Conservation (phyloP, 2,113 vertebrate genomes). For the Corythoichthys haematopterus region DNA sequence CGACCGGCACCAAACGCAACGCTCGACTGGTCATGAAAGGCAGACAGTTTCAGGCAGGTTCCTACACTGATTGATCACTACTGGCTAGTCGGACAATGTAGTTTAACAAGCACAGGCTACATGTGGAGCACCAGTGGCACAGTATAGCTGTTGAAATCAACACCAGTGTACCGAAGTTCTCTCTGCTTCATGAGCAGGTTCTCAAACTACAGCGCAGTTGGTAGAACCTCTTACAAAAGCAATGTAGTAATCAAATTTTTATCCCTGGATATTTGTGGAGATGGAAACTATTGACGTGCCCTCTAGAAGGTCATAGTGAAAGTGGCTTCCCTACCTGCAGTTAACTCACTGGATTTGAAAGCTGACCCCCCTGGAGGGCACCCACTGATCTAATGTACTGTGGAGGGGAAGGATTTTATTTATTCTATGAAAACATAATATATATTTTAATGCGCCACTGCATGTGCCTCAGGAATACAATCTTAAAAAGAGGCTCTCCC, state of each 20-base stretch:
- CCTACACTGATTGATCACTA: background rate
- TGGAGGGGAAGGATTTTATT: slow-evolving; percentile 47
- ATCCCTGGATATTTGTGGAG: slow-evolving; percentile 66
- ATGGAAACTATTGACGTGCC: slow-evolving; percentile 66
- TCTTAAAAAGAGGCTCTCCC: slow-evolving; percentile 53
- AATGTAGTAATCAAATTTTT: slow-evolving; percentile 61
- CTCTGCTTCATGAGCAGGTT: slow-evolving; percentile 14
- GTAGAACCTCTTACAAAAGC: slow-evolving; percentile 63
- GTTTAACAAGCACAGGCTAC: background rate
- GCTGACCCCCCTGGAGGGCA: slow-evolving; percentile 43
- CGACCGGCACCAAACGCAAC: background rate
- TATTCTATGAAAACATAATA: slow-evolving; percentile 60
- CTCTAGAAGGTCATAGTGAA: slow-evolving; percentile 38
- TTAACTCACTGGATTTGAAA: slow-evolving; percentile 36
- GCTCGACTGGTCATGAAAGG: background rate
- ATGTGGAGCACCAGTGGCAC: background rate
- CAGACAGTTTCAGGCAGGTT: background rate
- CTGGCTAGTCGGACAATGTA: background rate
- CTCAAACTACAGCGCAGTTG: slow-evolving; percentile 54
- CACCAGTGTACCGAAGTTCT: background rate
- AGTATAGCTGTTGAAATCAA: background rate
- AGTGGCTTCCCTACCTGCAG: slow-evolving; percentile 41
- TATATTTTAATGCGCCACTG: slow-evolving; percentile 59
- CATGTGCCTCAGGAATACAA: slow-evolving; percentile 49
- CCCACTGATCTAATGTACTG: slow-evolving; percentile 52